phyloP scores from a whole-genome alignment of 2,888 invertebrate species.

The Agrochola circellaris region DNA sequence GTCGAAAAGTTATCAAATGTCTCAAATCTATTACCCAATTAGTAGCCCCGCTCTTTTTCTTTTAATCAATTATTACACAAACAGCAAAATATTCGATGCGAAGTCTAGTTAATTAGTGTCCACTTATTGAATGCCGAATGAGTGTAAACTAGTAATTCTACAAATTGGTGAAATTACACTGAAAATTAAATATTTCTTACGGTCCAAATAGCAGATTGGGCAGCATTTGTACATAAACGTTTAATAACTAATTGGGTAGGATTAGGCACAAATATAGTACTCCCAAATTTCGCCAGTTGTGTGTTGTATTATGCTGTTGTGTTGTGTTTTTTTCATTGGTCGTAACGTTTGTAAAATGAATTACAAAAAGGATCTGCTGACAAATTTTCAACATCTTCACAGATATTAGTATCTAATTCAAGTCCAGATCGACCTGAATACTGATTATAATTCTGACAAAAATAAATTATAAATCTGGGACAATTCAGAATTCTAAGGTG shows the following conservation, averaged over 20 bases:
- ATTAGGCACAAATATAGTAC: conserved; percentile 4
- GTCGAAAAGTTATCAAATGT: background rate
- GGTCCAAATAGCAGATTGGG: conserved; percentile 57
- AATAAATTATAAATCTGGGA: too few species aligned
- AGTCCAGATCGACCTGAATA: too few species aligned
- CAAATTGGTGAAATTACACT: conserved; percentile 40
- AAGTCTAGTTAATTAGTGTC: conserved; percentile 17
- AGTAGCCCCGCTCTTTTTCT: background rate
- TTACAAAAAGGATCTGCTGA: background rate
- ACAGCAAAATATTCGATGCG: background rate
- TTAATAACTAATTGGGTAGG: conserved; percentile 17
- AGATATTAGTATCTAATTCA: too few species aligned
- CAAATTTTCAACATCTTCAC: background rate
- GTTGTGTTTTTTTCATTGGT: background rate
- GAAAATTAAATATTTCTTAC: conserved; percentile 42
- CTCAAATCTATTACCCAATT: background rate
- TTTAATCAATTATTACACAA: background rate
- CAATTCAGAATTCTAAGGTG: too few species aligned
- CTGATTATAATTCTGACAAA: too few species aligned
- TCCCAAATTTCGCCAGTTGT: too few species aligned
- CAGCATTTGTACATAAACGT: conserved; percentile 43
- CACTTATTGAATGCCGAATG: conserved; percentile 34
- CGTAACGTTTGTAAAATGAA: background rate
- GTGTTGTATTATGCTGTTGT: too few species aligned
- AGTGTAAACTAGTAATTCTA: conserved; percentile 25